Evolutionary conservation across 37 sponge, comb jelly and placozoan species (phyloP), one percentile per base, ranked within the genome.

Genomic region (Chondrosia reniformis): DNA sequence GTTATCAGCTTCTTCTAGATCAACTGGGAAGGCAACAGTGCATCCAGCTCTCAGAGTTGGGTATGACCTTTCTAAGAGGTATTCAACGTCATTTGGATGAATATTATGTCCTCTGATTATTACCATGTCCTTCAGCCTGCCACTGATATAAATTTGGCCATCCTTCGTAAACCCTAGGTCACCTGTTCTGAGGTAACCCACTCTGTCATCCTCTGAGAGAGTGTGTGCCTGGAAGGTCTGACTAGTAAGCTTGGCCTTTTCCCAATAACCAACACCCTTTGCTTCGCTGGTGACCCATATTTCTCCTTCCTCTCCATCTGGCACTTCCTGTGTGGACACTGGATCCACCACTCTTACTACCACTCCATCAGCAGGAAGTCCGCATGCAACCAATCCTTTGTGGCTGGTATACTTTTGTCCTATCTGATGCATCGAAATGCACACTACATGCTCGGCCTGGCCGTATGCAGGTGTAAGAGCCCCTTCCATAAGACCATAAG

Each of bases 161-260:
- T 78, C 17, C 8, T 33, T 71, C 28, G 79, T 34, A 31, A 73
- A 85, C 3, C 85, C 85, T 28, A 85, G 44, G 28, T 85, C 85
- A 37, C 85, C 85, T 28, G 85, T 85, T 38, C 85, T n/a, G 12
- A 85, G 85, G 74, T 79, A 85, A 31, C n/a, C 10, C n/a, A n/a
- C n/a, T 37, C 38, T 33, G 33, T 45, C 75, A 3, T 66, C n/a
- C 42, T 32, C 19, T 33, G 71, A 34, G 13, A 39, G 63, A 55
- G 74, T 46, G 71, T 85, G 36, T 13, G 74, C 74, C 28, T 62
- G 54, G 27, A 85, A 85, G 15, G 71, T 69, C 6, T 21, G 21
- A 57, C 78, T 37, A 25, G 84, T 44, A 27, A 62, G 13, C 1
- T 71, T 64, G 21, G 66, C 79, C 34, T 79, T 79, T n/a, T 43